Conservation (phyloP, 1,140 invertebrate species). For the Bombus cullumanus region DNA sequence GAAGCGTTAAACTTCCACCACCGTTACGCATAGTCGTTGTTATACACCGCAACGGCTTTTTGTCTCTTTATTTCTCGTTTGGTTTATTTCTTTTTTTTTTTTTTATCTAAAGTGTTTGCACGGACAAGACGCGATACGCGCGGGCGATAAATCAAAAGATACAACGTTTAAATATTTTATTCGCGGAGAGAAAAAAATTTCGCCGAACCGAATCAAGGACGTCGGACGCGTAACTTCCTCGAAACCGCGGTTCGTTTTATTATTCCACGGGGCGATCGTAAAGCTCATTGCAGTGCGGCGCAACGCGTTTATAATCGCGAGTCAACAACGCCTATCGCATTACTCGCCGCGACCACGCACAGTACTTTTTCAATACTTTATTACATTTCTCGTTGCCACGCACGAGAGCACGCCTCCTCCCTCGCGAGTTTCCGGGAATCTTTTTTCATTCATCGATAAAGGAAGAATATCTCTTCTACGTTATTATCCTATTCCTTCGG, state of each 20-base stretch:
- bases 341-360: slow-evolving; percentile 19
- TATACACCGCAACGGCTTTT: no score
- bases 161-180: slow-evolving; percentile 40
- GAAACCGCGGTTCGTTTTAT: slow-evolving; percentile 46
- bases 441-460: neutral
- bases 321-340: slow-evolving; percentile 47
- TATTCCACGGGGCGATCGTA: slow-evolving; percentile 38
- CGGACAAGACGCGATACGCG: neutral
- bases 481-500: no score
- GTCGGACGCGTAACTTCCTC: slow-evolving; percentile 22
- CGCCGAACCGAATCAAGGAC: slow-evolving; percentile 21
- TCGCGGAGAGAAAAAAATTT: slow-evolving; percentile 27
- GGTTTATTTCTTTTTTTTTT: neutral
- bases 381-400: slow-evolving; percentile 20
- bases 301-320: slow-evolving; percentile 41
- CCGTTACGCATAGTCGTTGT: no score
- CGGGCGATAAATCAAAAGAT: slow-evolving; percentile 28
- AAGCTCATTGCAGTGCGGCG: slow-evolving; percentile 52
- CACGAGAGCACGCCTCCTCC: neutral
- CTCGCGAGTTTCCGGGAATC: neutral
- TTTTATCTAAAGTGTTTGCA: slow-evolving; percentile 2
- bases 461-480: no score
- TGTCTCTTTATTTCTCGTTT: no score
- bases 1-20: no score
- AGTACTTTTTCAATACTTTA: slow-evolving; percentile 29